Percentiles rank a stretch among this genome's conserved stretches.
Evolutionary conservation across 2,888 invertebrate genomes (phyloP).

Genomic region (Invenusta paracnida): DNA sequence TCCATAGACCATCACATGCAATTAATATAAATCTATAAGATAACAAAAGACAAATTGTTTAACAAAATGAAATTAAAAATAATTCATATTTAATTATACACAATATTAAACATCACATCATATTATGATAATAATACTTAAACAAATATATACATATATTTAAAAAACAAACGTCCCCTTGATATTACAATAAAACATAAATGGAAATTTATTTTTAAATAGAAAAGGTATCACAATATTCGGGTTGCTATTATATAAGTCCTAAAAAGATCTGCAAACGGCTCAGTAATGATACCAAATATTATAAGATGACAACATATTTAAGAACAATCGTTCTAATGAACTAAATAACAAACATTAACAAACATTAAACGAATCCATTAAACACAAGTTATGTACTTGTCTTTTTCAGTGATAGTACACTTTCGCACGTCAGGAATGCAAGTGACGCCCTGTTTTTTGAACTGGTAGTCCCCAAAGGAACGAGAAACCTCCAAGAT

Average conservation of each 20-base stretch:
- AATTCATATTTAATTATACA: too few relatives aligned
- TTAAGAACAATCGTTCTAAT: too few relatives aligned
- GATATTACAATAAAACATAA: too few relatives aligned
- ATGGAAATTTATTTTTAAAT: too few relatives aligned
- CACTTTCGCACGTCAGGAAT: slow-evolving; percentile 63
- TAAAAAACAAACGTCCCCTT: too few relatives aligned
- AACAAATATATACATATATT: too few relatives aligned
- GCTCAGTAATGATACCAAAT: background rate
- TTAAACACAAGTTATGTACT: slow-evolving; percentile 53
- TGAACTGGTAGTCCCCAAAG: slow-evolving; percentile 64
- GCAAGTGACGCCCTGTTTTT: slow-evolving; percentile 62
- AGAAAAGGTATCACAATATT: slow-evolving; percentile 8
- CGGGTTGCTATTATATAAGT: slow-evolving; percentile 7
- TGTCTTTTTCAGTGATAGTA: slow-evolving; percentile 61
- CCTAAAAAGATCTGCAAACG: background rate
- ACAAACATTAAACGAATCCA: too few relatives aligned
- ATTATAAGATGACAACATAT: slow-evolving; percentile 3
- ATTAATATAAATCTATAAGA: slow-evolving; percentile 61
- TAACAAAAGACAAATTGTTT: slow-evolving; percentile 33
- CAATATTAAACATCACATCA: too few relatives aligned
- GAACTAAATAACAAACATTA: too few relatives aligned
- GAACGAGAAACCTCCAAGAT: slow-evolving; percentile 63
- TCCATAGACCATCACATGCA: slow-evolving; percentile 65
- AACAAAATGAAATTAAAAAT: too few relatives aligned
- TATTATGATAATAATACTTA: too few relatives aligned